Evolutionary conservation across 2,888 invertebrate species (phyloP).

Genomic region (Scaptomyza cyrtandrae): DNA sequence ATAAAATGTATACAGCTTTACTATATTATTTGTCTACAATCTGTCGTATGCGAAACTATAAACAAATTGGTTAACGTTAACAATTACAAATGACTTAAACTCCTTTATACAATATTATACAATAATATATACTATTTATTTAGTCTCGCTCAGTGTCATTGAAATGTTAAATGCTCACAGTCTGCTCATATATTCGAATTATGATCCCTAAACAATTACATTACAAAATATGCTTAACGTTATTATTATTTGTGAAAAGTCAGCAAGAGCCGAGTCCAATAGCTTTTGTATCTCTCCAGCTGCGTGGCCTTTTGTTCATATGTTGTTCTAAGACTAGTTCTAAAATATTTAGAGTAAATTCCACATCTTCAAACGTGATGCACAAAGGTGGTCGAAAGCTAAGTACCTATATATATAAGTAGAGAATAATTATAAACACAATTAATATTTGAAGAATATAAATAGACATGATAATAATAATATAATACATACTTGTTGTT

Average conservation of each 20-base stretch:
- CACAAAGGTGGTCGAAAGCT: constrained; percentile 98
- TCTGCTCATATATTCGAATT: constrained; percentile 41
- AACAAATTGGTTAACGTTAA: too few species aligned
- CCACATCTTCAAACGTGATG: constrained; percentile 92
- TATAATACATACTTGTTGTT: constrained; percentile 54
- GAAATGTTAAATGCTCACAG: constrained; percentile 48
- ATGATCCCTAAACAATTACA: constrained; percentile 38
- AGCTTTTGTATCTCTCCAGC: constrained; percentile 68
- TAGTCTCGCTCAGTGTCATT: constrained; percentile 48
- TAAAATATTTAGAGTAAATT: constrained; percentile 89
- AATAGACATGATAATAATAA: not conserved
- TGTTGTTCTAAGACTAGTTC: constrained; percentile 73
- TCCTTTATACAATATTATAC: constrained; percentile 15
- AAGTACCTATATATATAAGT: constrained; percentile 89
- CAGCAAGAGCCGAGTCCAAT: constrained; percentile 11
- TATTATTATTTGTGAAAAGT: not conserved
- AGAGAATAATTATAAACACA: not conserved
- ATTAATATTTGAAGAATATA: not conserved
- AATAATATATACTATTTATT: constrained; percentile 11
- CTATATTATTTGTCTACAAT: too few species aligned
- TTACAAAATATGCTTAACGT: not conserved
- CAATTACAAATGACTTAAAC: too few species aligned
- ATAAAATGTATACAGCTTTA: too few species aligned
- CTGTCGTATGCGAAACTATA: too few species aligned
- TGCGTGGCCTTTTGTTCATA: constrained; percentile 75